A percentile compares a stretch with the other conserved stretches of the same genome.
These are phyloP conservation scores for Tigriopus japonicus DNA, from an alignment of 1,140 invertebrate species.

Conservation along the genomic window DNA sequence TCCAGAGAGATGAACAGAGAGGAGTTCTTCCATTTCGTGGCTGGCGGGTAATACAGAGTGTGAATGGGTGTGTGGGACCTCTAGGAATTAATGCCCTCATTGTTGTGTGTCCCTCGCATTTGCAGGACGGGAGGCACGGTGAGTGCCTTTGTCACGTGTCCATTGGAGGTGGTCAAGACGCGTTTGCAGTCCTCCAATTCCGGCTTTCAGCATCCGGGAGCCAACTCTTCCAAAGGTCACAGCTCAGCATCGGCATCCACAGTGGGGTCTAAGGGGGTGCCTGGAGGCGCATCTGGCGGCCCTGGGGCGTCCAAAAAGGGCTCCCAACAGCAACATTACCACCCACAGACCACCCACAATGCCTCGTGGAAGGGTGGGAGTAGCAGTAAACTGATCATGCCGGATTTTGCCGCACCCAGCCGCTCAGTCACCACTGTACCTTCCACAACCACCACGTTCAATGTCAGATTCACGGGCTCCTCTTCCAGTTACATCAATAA, in stretches of 20 bases:
- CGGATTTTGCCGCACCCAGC: slow-evolving; percentile 9
- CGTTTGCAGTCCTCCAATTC: slow-evolving; percentile 73
- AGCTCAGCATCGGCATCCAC: slow-evolving; percentile 18
- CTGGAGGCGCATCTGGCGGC: slow-evolving; percentile 38
- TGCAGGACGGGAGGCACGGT: slow-evolving; percentile 78
- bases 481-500: slow-evolving; percentile 17
- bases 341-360: too few relatives aligned
- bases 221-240: too few relatives aligned
- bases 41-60: too few relatives aligned
- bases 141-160: slow-evolving; percentile 90
- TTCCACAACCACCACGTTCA: slow-evolving; percentile 16
- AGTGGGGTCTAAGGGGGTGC: slow-evolving; percentile 29
- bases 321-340: too few relatives aligned
- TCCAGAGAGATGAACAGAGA: too few relatives aligned
- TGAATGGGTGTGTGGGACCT: too few relatives aligned
- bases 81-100: too few relatives aligned
- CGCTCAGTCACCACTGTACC: slow-evolving; percentile 8
- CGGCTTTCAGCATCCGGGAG: slow-evolving; percentile 31
- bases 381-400: slow-evolving; percentile 26
- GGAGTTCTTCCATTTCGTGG: too few relatives aligned
- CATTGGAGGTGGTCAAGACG: slow-evolving; percentile 95
- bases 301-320: too few relatives aligned
- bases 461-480: slow-evolving; percentile 16
- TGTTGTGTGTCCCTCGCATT: background rate
- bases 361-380: slow-evolving; percentile 18